These are phyloP conservation scores for Rhodeus uyekii DNA, from an alignment of 2,797 vertebrate genomes.

Conservation along the genomic window DNA sequence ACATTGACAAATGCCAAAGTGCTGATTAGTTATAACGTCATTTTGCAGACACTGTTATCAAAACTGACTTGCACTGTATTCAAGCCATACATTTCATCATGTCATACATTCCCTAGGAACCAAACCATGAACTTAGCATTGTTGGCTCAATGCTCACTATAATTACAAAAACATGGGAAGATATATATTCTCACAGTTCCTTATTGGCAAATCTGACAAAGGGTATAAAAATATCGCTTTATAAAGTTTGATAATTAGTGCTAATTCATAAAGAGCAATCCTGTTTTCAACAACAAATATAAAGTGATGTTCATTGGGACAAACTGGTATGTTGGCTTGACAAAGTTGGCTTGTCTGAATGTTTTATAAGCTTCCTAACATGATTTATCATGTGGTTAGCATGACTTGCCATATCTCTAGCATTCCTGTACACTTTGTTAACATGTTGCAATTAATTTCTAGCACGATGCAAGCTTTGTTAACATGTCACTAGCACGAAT, in stretches of 20 bases:
- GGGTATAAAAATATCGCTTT: constrained; percentile 28
- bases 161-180: constrained; percentile 20
- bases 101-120: background rate
- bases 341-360: background rate
- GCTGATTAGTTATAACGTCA: background rate
- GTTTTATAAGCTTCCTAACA: background rate
- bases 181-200: background rate
- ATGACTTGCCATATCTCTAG: background rate
- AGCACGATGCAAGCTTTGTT: background rate
- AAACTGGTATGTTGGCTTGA: background rate
- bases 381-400: background rate
- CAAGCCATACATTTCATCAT: background rate
- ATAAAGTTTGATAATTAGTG: background rate
- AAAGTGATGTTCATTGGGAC: background rate
- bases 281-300: background rate
- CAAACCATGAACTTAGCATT: background rate
- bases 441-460: too few relatives aligned
- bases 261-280: constrained; percentile 18
- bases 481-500: background rate
- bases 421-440: background rate
- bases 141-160: background rate
- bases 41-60: background rate
- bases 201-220: constrained; percentile 3
- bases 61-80: background rate
- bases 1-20: background rate